Evolutionary conservation across 2,888 invertebrate genomes (phyloP).

Genomic region (Scaptomyza flava): DNA sequence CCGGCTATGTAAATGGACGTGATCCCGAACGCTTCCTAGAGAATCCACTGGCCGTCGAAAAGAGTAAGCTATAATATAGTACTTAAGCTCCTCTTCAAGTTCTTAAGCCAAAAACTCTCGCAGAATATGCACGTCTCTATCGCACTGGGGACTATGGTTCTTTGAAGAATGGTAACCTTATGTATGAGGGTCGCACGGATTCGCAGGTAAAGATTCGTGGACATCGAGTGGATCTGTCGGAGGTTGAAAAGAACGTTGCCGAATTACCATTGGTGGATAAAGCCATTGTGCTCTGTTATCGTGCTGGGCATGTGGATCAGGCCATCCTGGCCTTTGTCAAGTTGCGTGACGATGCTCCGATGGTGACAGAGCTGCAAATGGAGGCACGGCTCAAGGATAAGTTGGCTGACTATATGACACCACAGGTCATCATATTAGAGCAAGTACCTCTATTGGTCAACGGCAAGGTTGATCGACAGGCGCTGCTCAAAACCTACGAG

Average conservation of each 20-base stretch:
- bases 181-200: constrained; percentile 93
- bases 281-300: constrained; percentile 91
- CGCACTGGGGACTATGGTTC: constrained; percentile 94
- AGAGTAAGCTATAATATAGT: constrained; percentile 83
- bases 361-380: constrained; percentile 86
- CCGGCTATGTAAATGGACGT: constrained; percentile 91
- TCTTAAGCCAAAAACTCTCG: neutral
- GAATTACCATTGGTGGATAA: constrained; percentile 89
- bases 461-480: constrained; percentile 94
- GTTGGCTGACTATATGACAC: constrained; percentile 91
- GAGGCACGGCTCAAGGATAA: constrained; percentile 88
- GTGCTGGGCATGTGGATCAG: constrained; percentile 89
- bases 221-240: constrained; percentile 92
- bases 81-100: neutral
- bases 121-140: constrained; percentile 90
- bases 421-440: constrained; percentile 90
- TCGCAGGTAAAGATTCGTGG: constrained; percentile 94
- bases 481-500: constrained; percentile 90
- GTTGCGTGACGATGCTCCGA: constrained; percentile 84
- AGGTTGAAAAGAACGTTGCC: constrained; percentile 91
- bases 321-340: constrained; percentile 90
- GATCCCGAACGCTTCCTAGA: constrained; percentile 90
- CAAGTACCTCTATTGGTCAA: constrained; percentile 92
- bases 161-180: constrained; percentile 87
- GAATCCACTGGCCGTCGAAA: constrained; percentile 89